phyloP scores from a whole-genome alignment of 2,797 vertebrate genomes.

The Ispidina lecontei region DNA sequence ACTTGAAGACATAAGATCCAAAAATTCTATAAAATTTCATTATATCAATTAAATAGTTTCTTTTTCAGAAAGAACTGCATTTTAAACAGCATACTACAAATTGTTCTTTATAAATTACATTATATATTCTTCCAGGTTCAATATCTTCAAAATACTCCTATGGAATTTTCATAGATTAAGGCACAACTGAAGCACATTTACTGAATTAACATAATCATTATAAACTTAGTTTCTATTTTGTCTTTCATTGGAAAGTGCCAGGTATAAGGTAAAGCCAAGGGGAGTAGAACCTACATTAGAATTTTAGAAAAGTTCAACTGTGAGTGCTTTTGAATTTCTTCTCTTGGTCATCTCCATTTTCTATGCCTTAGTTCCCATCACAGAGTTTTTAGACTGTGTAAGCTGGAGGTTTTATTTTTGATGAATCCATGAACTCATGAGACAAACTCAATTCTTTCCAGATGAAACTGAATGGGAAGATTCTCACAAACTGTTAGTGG shows the following conservation, averaged over 20 bases:
- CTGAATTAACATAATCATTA: not conserved
- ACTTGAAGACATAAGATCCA: not conserved
- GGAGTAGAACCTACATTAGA: rapidly evolving
- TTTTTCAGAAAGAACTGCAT: not conserved
- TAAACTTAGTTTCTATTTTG: not conserved
- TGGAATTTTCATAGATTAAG: not conserved
- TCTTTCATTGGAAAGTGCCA: not conserved
- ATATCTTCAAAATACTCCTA: not conserved
- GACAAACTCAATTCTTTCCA: not conserved
- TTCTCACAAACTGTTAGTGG: not conserved
- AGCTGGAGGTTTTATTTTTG: not conserved
- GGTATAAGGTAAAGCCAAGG: not conserved
- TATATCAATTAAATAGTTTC: not conserved
- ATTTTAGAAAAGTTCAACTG: not conserved
- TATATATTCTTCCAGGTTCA: not conserved
- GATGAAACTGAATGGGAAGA: not conserved
- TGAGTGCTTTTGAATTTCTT: not conserved
- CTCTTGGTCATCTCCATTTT: not conserved
- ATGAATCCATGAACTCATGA: not conserved
- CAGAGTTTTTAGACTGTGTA: not conserved
- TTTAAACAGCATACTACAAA: not conserved
- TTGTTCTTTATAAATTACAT: not conserved
- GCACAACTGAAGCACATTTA: not conserved
- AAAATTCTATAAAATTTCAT: not conserved
- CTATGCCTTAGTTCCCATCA: not conserved